These are phyloP conservation scores for Leptinotarsa defecta DNA, from an alignment of 1,140 invertebrate genomes.

Conservation along the genomic window DNA sequence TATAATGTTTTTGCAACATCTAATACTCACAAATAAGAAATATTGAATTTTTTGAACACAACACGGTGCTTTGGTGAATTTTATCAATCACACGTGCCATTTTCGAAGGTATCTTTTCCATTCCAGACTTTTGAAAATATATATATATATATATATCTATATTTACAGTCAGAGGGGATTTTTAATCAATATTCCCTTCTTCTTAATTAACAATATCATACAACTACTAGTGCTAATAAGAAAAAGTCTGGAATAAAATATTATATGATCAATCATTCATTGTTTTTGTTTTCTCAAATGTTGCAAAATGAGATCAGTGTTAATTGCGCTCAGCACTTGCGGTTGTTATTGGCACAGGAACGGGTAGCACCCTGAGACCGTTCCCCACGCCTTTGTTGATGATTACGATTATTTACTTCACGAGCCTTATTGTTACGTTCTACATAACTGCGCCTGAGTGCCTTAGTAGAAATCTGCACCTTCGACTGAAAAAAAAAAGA, in stretches of 20 bases:
- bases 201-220: slow-evolving; percentile 19
- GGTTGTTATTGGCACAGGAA: slow-evolving; percentile 73
- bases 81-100: slow-evolving; percentile 36
- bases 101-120: slow-evolving; percentile 20
- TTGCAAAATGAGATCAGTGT: slow-evolving; percentile 45
- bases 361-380: slow-evolving; percentile 63
- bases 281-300: slow-evolving; percentile 19
- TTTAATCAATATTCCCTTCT: slow-evolving; percentile 45
- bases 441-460: slow-evolving; percentile 63
- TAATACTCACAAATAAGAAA: slow-evolving; percentile 24
- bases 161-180: slow-evolving; percentile 37
- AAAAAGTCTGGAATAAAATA: slow-evolving; percentile 25
- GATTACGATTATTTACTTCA: slow-evolving; percentile 66
- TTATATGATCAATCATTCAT: background rate
- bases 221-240: slow-evolving; percentile 12
- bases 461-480: slow-evolving; percentile 61
- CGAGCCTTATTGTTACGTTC: slow-evolving; percentile 69
- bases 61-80: slow-evolving; percentile 45
- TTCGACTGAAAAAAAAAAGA: slow-evolving; percentile 54
- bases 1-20: slow-evolving; percentile 28
- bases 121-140: slow-evolving; percentile 22
- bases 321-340: slow-evolving; percentile 65
- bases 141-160: slow-evolving; percentile 29
- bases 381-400: slow-evolving; percentile 66
- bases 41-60: slow-evolving; percentile 39